These are phyloP conservation scores for Microctonus aethiopoides DNA, from an alignment of 2,888 invertebrate genomes.

Conservation along the genomic window DNA sequence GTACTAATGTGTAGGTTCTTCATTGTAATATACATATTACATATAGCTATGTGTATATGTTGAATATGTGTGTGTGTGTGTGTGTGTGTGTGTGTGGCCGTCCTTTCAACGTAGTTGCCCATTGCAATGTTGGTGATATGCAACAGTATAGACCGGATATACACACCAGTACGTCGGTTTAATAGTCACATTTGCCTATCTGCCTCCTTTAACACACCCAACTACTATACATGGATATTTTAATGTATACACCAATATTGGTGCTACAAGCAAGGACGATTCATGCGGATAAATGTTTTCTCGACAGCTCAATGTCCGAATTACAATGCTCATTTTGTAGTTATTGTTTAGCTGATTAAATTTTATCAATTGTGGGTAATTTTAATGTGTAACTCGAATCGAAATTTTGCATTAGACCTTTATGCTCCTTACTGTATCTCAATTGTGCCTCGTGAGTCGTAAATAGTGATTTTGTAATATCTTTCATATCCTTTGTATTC, in stretches of 20 bases:
- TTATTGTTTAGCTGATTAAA: no score
- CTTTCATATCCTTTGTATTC: no score
- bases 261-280: constrained; percentile 28
- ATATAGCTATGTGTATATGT: neutral
- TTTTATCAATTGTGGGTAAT: no score
- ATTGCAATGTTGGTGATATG: constrained; percentile 9
- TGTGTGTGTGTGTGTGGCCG: no score
- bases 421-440: no score
- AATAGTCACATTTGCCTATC: constrained; percentile 51
- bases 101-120: constrained; percentile 8
- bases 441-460: no score
- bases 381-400: no score
- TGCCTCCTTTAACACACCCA: constrained; percentile 34
- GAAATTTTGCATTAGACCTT: no score
- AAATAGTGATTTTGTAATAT: no score
- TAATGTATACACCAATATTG: neutral
- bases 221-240: neutral
- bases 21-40: neutral
- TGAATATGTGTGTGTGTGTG: no score
- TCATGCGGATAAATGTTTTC: neutral
- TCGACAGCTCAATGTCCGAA: constrained; percentile 32
- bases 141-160: constrained; percentile 41
- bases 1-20: neutral
- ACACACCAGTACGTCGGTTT: constrained; percentile 47
- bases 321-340: constrained; percentile 33